Evolutionary conservation across 1,140 invertebrate genomes (phyloP).

Genomic region (Aphaenogaster floridana): DNA sequence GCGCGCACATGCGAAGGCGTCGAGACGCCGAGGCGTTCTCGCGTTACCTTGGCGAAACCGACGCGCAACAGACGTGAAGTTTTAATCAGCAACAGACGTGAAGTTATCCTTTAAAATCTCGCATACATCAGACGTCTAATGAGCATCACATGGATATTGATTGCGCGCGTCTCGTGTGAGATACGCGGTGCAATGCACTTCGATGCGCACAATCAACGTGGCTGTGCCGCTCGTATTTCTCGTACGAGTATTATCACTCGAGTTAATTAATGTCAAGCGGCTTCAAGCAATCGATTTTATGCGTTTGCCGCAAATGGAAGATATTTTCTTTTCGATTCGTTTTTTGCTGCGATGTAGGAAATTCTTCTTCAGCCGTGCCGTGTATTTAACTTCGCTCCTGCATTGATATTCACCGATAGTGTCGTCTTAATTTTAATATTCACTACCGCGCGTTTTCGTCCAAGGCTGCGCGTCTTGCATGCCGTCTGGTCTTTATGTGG

Average conservation of each 20-base stretch:
- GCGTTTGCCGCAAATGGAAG: not conserved
- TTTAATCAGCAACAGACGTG: not conserved
- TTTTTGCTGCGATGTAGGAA: not conserved
- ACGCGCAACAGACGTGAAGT: not conserved
- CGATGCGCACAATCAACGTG: not conserved
- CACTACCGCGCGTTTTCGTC: not conserved
- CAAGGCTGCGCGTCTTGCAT: not conserved
- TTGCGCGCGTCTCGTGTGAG: not conserved
- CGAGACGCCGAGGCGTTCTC: slow-evolving; percentile 18
- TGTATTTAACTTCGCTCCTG: not conserved
- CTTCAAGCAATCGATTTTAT: not conserved
- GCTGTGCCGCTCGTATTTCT: not conserved
- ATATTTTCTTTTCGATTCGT: not conserved
- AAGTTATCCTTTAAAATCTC: not conserved
- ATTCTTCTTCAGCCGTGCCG: not conserved
- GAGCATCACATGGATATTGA: not conserved
- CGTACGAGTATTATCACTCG: not conserved
- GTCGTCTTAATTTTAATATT: slow-evolving; percentile 2
- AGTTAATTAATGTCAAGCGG: not conserved
- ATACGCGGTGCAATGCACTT: not conserved
- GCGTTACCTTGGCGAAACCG: not conserved
- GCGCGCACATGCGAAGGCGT: not conserved
- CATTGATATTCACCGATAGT: not conserved
- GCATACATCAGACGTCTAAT: not conserved
- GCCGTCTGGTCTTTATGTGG: not conserved